Conservation (phyloP, 1,140 invertebrate species). For the Lepidotrigona ventralis region DNA sequence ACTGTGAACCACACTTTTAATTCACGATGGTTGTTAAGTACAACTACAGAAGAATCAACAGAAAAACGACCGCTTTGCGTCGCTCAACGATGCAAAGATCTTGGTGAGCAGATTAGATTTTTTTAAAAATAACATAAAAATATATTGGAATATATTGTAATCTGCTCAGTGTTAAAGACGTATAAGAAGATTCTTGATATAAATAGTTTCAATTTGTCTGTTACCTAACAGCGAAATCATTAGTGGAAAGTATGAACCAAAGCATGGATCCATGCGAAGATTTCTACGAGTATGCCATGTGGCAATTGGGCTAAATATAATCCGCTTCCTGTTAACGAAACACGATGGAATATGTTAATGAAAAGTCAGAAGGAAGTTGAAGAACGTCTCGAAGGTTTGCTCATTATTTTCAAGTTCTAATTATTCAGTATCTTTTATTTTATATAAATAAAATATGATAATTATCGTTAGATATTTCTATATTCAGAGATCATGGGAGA, state of each 20-base stretch:
- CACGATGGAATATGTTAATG: neutral
- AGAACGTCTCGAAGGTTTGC: conserved; percentile 8
- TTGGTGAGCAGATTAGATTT: conserved; percentile 3
- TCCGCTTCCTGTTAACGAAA: neutral
- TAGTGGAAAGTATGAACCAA: neutral
- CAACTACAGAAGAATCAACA: neutral
- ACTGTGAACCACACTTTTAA: neutral
- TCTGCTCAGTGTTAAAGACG: neutral
- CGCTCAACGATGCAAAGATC: neutral
- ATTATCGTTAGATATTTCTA: too few species aligned
- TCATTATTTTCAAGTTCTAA: neutral
- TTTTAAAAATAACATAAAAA: neutral
- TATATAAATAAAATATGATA: too few species aligned
- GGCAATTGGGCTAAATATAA: conserved; percentile 13
- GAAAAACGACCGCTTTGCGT: neutral
- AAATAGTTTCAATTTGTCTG: neutral
- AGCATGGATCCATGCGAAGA: conserved; percentile 2
- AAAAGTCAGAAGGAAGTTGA: neutral
- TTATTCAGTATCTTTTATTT: neutral
- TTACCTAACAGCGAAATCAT: neutral
- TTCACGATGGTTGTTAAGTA: neutral
- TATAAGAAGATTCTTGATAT: neutral
- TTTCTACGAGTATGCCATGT: conserved; percentile 26
- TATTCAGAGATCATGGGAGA: neutral
- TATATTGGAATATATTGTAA: neutral